These are phyloP conservation scores for Drosophila rhopaloa DNA, from an alignment of 1,140 invertebrate genomes.

Conservation along the genomic window DNA sequence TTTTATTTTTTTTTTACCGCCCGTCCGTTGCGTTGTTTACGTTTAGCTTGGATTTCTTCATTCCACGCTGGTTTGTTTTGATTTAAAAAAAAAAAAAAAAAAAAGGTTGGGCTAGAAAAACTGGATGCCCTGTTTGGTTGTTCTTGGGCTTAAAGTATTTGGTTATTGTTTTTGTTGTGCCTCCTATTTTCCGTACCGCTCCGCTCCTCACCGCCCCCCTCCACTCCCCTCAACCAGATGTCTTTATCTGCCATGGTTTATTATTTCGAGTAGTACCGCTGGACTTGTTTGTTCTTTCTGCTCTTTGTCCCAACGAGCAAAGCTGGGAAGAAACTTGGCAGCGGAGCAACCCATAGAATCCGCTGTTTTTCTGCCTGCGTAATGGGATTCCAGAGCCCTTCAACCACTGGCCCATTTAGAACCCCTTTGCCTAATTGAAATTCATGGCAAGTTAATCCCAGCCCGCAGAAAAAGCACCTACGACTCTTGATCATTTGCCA, in stretches of 20 bases:
- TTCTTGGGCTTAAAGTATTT: conserved; percentile 65
- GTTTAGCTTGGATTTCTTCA: conserved; percentile 73
- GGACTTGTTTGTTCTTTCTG: conserved; percentile 10
- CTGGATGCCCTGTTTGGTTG: conserved; percentile 70
- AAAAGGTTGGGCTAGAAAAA: conserved; percentile 63
- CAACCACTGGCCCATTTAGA: neutral
- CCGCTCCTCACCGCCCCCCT: neutral
- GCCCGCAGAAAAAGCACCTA: conserved; percentile 6
- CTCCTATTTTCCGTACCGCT: conserved; percentile 9
- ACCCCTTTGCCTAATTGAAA: conserved; percentile 34
- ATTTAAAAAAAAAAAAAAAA: conserved; percentile 49
- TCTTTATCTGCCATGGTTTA: conserved; percentile 18
- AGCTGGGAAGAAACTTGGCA: conserved; percentile 13
- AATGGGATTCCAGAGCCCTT: conserved; percentile 14
- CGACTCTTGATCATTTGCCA: conserved; percentile 2
- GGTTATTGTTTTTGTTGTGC: conserved; percentile 34
- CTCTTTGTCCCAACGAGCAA: neutral
- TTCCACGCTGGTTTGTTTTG: conserved; percentile 79
- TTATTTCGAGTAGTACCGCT: conserved; percentile 19
- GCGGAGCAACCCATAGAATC: conserved; percentile 5
- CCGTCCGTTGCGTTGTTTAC: conserved; percentile 69
- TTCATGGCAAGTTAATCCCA: conserved; percentile 35
- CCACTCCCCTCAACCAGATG: neutral
- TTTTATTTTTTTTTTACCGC: conserved; percentile 17
- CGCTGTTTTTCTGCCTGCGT: conserved; percentile 3